Conservation (phyloP, 2,797 vertebrate genomes). For the Sorex maritimensis region DNA sequence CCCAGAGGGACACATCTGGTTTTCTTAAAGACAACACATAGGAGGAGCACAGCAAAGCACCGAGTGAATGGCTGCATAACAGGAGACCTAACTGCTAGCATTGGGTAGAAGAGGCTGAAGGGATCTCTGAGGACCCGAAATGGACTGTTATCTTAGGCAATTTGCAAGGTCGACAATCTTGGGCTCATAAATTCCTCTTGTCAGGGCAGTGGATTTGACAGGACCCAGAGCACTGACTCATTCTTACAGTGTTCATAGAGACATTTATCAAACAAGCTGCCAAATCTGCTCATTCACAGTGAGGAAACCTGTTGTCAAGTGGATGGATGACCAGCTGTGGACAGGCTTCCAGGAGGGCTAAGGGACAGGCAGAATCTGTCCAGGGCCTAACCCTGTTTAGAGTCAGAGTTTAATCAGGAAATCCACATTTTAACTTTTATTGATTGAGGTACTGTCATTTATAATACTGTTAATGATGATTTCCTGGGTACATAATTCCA, state of each 20-base stretch:
- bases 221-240: constrained; percentile 73
- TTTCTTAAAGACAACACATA: neutral
- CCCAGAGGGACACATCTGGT: neutral
- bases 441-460: no score
- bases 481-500: no score
- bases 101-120: neutral
- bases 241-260: constrained; percentile 2
- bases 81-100: neutral
- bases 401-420: constrained; percentile 16
- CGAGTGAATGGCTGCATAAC: neutral
- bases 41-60: neutral
- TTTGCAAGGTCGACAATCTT: neutral
- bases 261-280: constrained; percentile 65
- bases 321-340: constrained; percentile 71
- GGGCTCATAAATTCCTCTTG: constrained; percentile 60
- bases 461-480: no score
- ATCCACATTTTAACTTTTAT: neutral
- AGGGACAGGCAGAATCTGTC: constrained; percentile 43
- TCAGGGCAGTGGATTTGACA: constrained; percentile 52
- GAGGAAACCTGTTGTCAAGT: constrained; percentile 72
- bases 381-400: neutral
- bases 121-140: neutral
- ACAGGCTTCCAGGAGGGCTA: constrained; percentile 27
- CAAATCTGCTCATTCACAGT: constrained; percentile 49
- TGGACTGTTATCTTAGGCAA: neutral